phyloP scores from a whole-genome alignment of 2,797 vertebrate genomes.

The Octomys mimax region DNA sequence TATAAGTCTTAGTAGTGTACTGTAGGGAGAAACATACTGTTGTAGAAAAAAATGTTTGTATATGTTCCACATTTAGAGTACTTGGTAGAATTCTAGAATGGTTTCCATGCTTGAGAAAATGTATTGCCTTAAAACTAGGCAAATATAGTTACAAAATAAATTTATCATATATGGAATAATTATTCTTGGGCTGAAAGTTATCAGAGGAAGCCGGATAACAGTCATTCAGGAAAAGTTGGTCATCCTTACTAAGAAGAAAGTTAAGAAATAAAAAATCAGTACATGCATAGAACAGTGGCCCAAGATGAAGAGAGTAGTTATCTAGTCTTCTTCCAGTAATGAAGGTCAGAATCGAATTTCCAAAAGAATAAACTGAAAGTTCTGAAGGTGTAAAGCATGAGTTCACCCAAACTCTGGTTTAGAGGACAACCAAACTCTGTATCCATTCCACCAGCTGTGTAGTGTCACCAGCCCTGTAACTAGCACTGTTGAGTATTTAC shows the following conservation, averaged over 20 bases:
- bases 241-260: slow-evolving; percentile 9
- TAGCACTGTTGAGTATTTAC: background rate
- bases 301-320: background rate
- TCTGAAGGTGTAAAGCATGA: background rate
- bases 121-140: background rate
- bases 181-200: background rate
- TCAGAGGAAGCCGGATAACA: background rate
- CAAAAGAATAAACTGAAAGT: background rate
- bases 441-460: background rate
- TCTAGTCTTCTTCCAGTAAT: background rate
- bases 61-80: slow-evolving; percentile 14
- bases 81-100: slow-evolving; percentile 13
- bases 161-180: background rate
- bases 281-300: background rate
- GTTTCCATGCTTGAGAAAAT: background rate
- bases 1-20: background rate
- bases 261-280: background rate
- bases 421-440: background rate
- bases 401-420: background rate
- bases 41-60: background rate
- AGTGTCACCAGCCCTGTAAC: background rate
- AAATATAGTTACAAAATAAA: background rate
- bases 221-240: background rate
- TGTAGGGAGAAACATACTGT: background rate
- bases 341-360: background rate